Base-by-base conservation (phyloP, 2,797 vertebrate genomes). In the Trematomus bernacchii region DNA sequence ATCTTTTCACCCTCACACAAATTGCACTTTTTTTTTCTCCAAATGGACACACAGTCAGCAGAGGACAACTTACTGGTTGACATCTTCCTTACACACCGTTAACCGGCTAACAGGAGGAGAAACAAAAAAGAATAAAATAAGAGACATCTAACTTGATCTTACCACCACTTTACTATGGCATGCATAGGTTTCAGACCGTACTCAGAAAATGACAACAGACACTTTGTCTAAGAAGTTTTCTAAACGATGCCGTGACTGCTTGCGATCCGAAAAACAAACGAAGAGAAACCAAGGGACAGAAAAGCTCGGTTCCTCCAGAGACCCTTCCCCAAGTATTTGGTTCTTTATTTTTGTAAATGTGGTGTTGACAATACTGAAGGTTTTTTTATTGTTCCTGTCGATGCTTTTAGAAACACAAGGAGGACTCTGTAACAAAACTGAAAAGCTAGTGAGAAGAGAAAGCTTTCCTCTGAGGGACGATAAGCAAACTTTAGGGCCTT, bases 291-390 rank as follows among this genome's bases (percentile, higher is more conserved):
- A 58, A 73, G 19, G 53, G 60, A 82, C 48, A 80, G 65, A 80
- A 66, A 79, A 83, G 79, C 66, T 78, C 3, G 42, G 72, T 59
- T 77, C 65, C 81, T 76, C 64, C 0, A 16, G 63, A 73, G 59
- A 73, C 66, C 37, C 51, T 64, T 95, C 95, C 95, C 96, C 94
- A 96, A 96, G 95, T 96, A 96, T 97, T 97, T 97, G 96, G 95
- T 96, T 97, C 94, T 97, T 96, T 82, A 95, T 96, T 96, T 27
- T 95, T 96, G 95, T 96, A 96, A 95, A 95, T 94, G 95, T 95
- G 93, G 93, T 93, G 94, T 92, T 95, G 95, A 97, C 94, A 96
- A 96, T 96, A 96, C 96, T 96, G 95, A 94, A 95, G 93, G 16
- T 94, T 50, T 23, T 23, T 48, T 19, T 2, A 37, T 62, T 10